Evolutionary conservation across 2,797 vertebrate genomes (phyloP).

Genomic region (Vultur gryphus): DNA sequence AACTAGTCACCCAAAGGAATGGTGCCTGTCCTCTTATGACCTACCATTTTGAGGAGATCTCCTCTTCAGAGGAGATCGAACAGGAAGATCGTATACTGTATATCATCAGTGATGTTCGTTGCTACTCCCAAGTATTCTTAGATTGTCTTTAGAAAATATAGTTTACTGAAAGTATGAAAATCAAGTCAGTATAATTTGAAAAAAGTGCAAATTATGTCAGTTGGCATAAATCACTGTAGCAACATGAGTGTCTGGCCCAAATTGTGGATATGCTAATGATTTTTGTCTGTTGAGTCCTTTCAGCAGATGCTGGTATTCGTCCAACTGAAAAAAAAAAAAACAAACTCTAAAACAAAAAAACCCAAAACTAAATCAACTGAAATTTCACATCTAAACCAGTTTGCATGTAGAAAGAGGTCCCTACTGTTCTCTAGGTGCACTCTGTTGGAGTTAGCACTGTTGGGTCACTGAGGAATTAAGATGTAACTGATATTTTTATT

Average conservation of each 20-base stretch:
- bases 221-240: not conserved
- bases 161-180: not conserved
- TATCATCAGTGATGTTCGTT: not conserved
- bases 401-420: not conserved
- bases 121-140: not conserved
- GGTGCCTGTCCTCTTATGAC: not conserved
- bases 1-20: not conserved
- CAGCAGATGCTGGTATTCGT: not conserved
- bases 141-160: not conserved
- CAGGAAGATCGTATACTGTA: not conserved
- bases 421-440: not conserved
- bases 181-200: not conserved
- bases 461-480: not conserved
- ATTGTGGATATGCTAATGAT: not conserved
- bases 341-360: not conserved
- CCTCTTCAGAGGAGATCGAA: not conserved
- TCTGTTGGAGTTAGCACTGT: not conserved
- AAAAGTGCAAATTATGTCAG: not conserved
- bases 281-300: not conserved
- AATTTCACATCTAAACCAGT: not conserved
- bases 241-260: not conserved
- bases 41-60: not conserved
- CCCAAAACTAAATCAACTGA: not conserved
- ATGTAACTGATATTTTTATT: not conserved
- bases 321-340: not conserved